These are phyloP conservation scores for Andrena camellia DNA, from an alignment of 2,888 invertebrate genomes.

Conservation along the genomic window DNA sequence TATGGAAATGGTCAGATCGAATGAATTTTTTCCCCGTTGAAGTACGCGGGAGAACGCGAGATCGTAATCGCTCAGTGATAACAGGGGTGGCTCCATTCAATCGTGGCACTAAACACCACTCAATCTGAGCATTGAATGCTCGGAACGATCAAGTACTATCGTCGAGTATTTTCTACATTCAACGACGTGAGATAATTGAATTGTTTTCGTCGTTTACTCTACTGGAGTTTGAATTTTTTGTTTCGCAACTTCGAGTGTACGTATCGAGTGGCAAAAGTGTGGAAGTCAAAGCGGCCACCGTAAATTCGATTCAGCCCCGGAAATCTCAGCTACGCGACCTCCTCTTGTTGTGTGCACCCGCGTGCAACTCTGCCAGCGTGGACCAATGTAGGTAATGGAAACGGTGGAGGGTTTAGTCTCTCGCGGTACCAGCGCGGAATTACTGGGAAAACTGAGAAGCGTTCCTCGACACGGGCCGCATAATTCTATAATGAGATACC, in stretches of 20 bases:
- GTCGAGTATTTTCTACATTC: not conserved
- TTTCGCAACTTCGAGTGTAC: slow-evolving; percentile 10
- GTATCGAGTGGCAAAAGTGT: too few relatives aligned
- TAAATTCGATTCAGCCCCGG: slow-evolving; percentile 1
- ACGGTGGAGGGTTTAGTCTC: not conserved
- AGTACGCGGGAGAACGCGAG: not conserved
- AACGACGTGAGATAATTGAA: not conserved
- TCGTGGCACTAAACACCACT: not conserved
- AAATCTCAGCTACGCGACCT: not conserved
- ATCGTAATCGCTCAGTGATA: not conserved
- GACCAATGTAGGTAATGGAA: not conserved
- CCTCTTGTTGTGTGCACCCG: not conserved
- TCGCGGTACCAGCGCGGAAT: not conserved
- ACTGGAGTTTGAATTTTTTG: not conserved
- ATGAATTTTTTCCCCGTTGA: not conserved
- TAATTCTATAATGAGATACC: slow-evolving; percentile 49
- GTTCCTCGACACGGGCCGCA: not conserved
- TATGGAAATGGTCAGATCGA: not conserved
- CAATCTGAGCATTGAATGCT: not conserved
- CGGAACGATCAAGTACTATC: not conserved
- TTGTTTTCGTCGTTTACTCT: slow-evolving; percentile 17
- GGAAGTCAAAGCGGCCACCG: not conserved
- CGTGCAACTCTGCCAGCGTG: too few relatives aligned
- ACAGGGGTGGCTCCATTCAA: not conserved
- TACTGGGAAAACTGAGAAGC: not conserved